Percentiles rank a stretch among this genome's conserved stretches.
phyloP scores from a whole-genome alignment of 2,888 invertebrate species.

The Eulithis prunata region DNA sequence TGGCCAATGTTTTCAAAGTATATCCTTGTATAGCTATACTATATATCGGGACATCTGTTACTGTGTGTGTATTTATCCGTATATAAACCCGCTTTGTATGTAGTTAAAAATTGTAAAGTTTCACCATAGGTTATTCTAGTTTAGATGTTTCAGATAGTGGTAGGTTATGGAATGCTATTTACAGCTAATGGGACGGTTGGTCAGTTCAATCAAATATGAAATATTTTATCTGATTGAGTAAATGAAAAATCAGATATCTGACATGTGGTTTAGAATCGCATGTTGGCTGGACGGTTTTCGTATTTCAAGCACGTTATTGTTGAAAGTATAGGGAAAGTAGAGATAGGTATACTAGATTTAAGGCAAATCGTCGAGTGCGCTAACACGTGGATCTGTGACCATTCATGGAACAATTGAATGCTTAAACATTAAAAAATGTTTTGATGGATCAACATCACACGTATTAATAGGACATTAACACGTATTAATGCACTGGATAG shows the following conservation, averaged over 20 bases:
- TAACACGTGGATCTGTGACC: slow-evolving; percentile 12
- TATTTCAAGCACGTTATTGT: slow-evolving; percentile 44
- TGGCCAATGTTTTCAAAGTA: slow-evolving; percentile 58
- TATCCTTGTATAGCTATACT: slow-evolving; percentile 47
- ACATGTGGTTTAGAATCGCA: slow-evolving; percentile 34
- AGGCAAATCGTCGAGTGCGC: slow-evolving; percentile 27
- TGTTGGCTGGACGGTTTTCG: slow-evolving; percentile 34
- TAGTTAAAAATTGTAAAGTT: slow-evolving; percentile 70
- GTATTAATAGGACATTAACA: neutral
- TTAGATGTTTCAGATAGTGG: slow-evolving; percentile 61
- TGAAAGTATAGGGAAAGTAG: slow-evolving; percentile 44
- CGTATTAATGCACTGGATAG: slow-evolving; percentile 36
- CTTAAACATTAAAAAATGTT: neutral
- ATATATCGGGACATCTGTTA: slow-evolving; percentile 53
- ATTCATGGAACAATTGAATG: neutral
- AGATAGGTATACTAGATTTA: slow-evolving; percentile 35
- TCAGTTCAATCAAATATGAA: slow-evolving; percentile 45
- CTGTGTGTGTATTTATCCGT: slow-evolving; percentile 61
- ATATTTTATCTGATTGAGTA: slow-evolving; percentile 19
- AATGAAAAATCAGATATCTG: slow-evolving; percentile 28
- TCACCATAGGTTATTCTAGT: slow-evolving; percentile 56
- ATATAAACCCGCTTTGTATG: slow-evolving; percentile 68
- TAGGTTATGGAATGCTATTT: slow-evolving; percentile 44
- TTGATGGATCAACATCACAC: neutral
- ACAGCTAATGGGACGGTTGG: slow-evolving; percentile 47